Base-by-base conservation (phyloP, 2,888 invertebrate species). In the Drosophila melanosoma region DNA sequence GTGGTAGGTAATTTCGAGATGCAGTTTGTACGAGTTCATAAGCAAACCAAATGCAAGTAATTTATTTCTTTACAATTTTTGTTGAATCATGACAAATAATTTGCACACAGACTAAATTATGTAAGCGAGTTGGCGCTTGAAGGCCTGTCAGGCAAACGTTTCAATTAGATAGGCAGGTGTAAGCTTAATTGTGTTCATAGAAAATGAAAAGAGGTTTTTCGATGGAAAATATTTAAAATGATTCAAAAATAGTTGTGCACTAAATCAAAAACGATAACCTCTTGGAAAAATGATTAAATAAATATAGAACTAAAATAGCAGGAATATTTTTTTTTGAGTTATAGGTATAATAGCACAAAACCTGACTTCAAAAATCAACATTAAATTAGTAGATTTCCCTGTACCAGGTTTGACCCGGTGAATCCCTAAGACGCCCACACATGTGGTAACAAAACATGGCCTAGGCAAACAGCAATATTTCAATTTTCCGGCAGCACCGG, bases 11-110 rank as follows among this genome's bases (percentile, higher is more conserved):
- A n/a, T 51, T 40, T 48, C 20, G 58, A 73, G 42, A 54, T 73
- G 74, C 74, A 74, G 23, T 42, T 51, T 36, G 20, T 23, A 52
- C 40, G 15, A 20, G 32, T 45, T n/a, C 26, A 61, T 35, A 51
- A 51, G 35, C 45, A 26, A 26, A 61, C 38, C 59, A 59, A 40
- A 40, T 60, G 54, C 40, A 53, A 58, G 53, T 40, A 49, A 57
- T 20, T 42, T 51, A 38, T 42, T 48, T 48, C 38, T 32, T 10
- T 42, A 36, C 26, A 33, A 74, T 59, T 86, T 89, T 29, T 83
- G 89, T 81, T 82, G 86, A 83, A 79, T 89, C 89, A 89, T 79
- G 76, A 59, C 58, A 81, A 70, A 86, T 88, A 89, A 88, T 89
- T 81, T 66, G 63, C 29, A 40, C 40, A 69, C 64, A 64, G 63